phyloP scores from a whole-genome alignment of 2,888 invertebrate species.

The Hedya salicella region DNA sequence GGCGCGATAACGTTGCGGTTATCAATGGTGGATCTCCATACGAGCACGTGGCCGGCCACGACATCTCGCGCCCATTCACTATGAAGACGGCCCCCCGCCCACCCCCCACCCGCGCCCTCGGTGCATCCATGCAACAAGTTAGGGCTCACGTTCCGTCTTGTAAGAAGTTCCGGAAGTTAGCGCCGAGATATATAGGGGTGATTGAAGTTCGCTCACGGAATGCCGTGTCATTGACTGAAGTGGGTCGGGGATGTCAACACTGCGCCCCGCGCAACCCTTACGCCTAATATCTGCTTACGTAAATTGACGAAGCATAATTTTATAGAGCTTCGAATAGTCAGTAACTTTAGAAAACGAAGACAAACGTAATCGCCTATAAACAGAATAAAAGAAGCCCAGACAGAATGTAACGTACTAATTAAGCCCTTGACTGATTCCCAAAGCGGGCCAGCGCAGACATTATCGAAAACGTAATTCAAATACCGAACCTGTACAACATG shows the following conservation, averaged over 20 bases:
- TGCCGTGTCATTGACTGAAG: slow-evolving; percentile 39
- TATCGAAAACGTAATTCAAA: slow-evolving; percentile 62
- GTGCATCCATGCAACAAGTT: slow-evolving; percentile 85
- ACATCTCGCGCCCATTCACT: slow-evolving; percentile 85
- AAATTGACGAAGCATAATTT: not conserved
- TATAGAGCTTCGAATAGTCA: not conserved
- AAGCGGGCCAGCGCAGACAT: slow-evolving; percentile 33
- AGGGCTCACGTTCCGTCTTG: slow-evolving; percentile 75
- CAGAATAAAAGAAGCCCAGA: slow-evolving; percentile 2
- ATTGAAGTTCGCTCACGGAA: slow-evolving; percentile 41
- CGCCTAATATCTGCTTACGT: not conserved
- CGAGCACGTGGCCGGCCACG: slow-evolving; percentile 81
- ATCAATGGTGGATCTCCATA: slow-evolving; percentile 84
- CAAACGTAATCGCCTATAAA: not conserved
- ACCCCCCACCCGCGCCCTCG: slow-evolving; percentile 59
- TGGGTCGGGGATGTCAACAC: slow-evolving; percentile 34
- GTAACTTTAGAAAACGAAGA: not conserved
- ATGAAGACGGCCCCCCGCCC: slow-evolving; percentile 74
- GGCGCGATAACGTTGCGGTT: slow-evolving; percentile 78
- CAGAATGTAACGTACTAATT: slow-evolving; percentile 5
- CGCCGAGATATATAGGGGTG: slow-evolving; percentile 45
- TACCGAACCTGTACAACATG: slow-evolving; percentile 73
- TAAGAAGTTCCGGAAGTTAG: slow-evolving; percentile 71
- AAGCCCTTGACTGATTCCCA: slow-evolving; percentile 15
- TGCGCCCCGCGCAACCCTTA: not conserved